A percentile compares a stretch with the other conserved stretches of the same genome.
These are phyloP conservation scores for Cossypha dichroa DNA, from an alignment of 2,797 vertebrate species.

Conservation along the genomic window DNA sequence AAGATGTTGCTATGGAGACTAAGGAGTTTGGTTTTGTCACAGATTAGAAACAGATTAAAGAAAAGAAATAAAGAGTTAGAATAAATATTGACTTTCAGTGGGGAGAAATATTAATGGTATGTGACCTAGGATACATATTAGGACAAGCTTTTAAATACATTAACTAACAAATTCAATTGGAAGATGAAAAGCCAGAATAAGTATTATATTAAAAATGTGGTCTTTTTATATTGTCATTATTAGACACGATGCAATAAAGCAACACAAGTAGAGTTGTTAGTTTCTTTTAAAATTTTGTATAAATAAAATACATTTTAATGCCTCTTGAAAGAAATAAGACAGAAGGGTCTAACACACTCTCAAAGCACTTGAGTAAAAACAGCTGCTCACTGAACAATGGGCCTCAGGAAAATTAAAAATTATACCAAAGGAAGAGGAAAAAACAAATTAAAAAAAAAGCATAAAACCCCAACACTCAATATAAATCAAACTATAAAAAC, in stretches of 20 bases:
- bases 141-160: background rate
- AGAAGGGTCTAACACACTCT: background rate
- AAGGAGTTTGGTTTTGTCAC: background rate
- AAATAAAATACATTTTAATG: background rate
- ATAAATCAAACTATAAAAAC: background rate
- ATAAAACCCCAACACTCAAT: background rate
- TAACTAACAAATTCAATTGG: background rate
- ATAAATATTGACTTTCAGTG: background rate
- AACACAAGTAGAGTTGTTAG: background rate
- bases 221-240: background rate
- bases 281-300: background rate
- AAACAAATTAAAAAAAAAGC: background rate
- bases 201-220: background rate
- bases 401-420: background rate
- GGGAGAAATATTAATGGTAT: background rate
- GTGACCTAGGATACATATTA: background rate
- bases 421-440: background rate
- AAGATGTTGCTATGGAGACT: background rate
- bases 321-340: background rate
- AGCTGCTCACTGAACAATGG: background rate
- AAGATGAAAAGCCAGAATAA: background rate
- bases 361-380: background rate
- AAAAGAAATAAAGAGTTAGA: background rate
- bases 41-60: background rate
- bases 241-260: background rate